phyloP scores from a whole-genome alignment of 2,113 vertebrate species.

The Colinus virginianus region DNA sequence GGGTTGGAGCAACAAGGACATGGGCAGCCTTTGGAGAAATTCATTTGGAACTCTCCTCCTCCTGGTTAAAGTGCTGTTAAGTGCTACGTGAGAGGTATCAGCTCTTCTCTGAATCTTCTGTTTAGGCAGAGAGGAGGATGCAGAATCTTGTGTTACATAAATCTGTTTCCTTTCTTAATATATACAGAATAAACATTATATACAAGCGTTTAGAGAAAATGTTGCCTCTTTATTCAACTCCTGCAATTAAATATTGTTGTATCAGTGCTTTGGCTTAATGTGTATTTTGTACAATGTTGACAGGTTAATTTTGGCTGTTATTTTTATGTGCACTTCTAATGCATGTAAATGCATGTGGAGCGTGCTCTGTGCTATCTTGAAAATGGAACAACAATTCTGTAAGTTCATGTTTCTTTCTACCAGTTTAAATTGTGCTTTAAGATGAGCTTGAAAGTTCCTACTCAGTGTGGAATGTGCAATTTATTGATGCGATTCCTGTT shows the following conservation, averaged over 20 bases:
- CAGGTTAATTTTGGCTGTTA: neutral
- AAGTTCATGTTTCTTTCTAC: neutral
- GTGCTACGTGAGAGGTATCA: neutral
- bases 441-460: neutral
- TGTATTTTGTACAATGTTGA: neutral
- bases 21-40: neutral
- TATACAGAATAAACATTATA: neutral
- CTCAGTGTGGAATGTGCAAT: neutral
- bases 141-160: neutral
- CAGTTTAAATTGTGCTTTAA: neutral
- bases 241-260: neutral
- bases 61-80: neutral
- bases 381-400: neutral
- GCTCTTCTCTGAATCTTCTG: neutral
- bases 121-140: neutral
- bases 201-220: rapidly evolving
- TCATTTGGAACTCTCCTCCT: neutral
- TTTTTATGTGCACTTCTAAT: neutral
- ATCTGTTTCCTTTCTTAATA: neutral
- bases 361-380: neutral
- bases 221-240: neutral
- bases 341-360: neutral
- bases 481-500: neutral
- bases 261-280: neutral
- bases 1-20: neutral